Conservation (phyloP, 2,797 vertebrate species). For the Cyclura pinguis region DNA sequence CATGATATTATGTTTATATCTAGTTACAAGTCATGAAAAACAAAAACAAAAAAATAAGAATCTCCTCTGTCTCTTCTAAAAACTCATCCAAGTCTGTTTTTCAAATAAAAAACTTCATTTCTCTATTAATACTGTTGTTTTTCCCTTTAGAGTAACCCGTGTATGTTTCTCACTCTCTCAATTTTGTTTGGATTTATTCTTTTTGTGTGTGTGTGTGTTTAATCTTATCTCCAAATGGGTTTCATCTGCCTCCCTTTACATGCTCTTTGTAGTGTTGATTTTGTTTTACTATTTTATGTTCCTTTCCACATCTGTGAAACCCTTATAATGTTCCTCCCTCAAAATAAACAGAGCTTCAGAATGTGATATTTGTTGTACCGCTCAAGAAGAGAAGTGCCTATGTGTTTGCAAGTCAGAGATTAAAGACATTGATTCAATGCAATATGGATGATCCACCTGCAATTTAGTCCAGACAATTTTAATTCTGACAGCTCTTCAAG, state of each 20-base stretch:
- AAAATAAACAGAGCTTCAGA: neutral
- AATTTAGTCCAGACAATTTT: neutral
- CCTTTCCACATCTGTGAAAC: neutral
- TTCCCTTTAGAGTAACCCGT: too few species aligned
- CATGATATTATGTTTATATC: neutral
- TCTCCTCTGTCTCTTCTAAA: neutral
- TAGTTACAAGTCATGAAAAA: neutral
- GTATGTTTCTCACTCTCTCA: too few species aligned
- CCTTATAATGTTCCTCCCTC: too few species aligned
- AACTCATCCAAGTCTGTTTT: neutral
- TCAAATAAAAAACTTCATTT: neutral
- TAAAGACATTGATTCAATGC: neutral
- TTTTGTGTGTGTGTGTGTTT: neutral
- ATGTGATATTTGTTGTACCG: neutral
- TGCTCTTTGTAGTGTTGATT: neutral
- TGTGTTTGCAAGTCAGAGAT: neutral
- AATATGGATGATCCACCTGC: neutral
- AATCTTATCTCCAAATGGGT: neutral
- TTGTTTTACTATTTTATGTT: neutral
- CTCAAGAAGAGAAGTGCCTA: neutral
- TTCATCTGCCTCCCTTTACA: neutral
- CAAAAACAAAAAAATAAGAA: neutral
- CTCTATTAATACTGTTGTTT: neutral
- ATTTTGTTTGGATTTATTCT: neutral
- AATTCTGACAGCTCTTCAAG: neutral